phyloP scores from a whole-genome alignment of 1,140 invertebrate genomes.

The Lordiphosa mommai region DNA sequence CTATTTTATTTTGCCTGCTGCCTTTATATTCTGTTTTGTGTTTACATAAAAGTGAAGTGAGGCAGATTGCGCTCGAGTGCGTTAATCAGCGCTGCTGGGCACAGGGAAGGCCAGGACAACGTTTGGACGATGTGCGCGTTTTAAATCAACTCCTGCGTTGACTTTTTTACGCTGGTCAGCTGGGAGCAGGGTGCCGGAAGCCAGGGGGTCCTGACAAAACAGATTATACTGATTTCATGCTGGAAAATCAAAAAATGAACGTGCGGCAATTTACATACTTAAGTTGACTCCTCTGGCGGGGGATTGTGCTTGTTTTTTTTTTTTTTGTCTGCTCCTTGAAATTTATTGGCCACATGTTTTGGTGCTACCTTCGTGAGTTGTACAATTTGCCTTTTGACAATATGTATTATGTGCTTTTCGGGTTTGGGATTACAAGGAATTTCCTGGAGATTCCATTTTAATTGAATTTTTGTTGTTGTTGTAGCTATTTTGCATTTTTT shows the following conservation, averaged over 20 bases:
- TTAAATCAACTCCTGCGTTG: slow-evolving; percentile 50
- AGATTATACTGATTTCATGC: slow-evolving; percentile 76
- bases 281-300: slow-evolving; percentile 37
- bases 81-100: slow-evolving; percentile 70
- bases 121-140: slow-evolving; percentile 8
- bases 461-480: slow-evolving; percentile 58
- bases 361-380: slow-evolving; percentile 65
- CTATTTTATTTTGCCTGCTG: slow-evolving; percentile 69
- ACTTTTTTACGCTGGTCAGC: slow-evolving; percentile 51
- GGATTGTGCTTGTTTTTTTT: slow-evolving; percentile 1
- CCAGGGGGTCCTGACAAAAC: slow-evolving; percentile 40
- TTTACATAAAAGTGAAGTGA: slow-evolving; percentile 77
- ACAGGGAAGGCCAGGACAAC: slow-evolving; percentile 11
- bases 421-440: slow-evolving; percentile 67
- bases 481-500: slow-evolving; percentile 14
- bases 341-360: slow-evolving; percentile 76
- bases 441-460: slow-evolving; percentile 72
- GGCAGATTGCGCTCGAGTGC: slow-evolving; percentile 75
- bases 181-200: slow-evolving; percentile 8
- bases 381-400: slow-evolving; percentile 64
- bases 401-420: slow-evolving; percentile 50
- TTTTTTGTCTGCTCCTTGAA: slow-evolving; percentile 24
- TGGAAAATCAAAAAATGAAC: slow-evolving; percentile 77
- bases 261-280: slow-evolving; percentile 77
- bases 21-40: slow-evolving; percentile 77